phyloP scores from a whole-genome alignment of 2,888 invertebrate species.

The Corbicula japonica region DNA sequence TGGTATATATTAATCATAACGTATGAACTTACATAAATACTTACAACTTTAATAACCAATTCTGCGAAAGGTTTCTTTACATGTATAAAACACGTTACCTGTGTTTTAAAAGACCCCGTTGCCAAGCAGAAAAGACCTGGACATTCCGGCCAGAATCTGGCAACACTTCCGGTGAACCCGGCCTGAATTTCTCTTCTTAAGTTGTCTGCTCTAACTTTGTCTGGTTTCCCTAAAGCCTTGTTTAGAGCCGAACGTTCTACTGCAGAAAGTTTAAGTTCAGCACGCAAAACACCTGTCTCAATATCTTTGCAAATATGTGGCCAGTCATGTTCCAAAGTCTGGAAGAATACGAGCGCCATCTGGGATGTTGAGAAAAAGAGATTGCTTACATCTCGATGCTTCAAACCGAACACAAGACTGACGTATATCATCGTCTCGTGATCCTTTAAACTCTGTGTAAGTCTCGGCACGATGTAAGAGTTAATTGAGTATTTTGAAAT shows the following conservation, averaged over 20 bases:
- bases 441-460: conserved; percentile 4
- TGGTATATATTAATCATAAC: too few species aligned
- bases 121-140: conserved; percentile 55
- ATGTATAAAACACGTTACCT: too few species aligned
- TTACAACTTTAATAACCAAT: too few species aligned
- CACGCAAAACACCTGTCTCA: conserved; percentile 51
- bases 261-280: conserved; percentile 19
- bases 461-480: conserved; percentile 36
- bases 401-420: conserved; percentile 60
- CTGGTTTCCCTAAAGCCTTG: conserved; percentile 15
- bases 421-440: conserved; percentile 57
- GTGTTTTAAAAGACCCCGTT: conserved; percentile 54
- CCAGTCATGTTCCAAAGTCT: conserved; percentile 59
- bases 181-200: conserved; percentile 53
- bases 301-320: conserved; percentile 56
- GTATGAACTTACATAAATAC: too few species aligned
- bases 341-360: conserved; percentile 55
- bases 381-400: conserved; percentile 48
- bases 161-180: conserved; percentile 57
- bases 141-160: conserved; percentile 60
- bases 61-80: too few species aligned
- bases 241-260: conserved; percentile 22
- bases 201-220: conserved; percentile 35
- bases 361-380: conserved; percentile 55
- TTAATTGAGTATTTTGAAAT: conserved; percentile 43